These are phyloP conservation scores for Sesamia nonagrioides DNA, from an alignment of 1,140 invertebrate species.

Conservation along the genomic window DNA sequence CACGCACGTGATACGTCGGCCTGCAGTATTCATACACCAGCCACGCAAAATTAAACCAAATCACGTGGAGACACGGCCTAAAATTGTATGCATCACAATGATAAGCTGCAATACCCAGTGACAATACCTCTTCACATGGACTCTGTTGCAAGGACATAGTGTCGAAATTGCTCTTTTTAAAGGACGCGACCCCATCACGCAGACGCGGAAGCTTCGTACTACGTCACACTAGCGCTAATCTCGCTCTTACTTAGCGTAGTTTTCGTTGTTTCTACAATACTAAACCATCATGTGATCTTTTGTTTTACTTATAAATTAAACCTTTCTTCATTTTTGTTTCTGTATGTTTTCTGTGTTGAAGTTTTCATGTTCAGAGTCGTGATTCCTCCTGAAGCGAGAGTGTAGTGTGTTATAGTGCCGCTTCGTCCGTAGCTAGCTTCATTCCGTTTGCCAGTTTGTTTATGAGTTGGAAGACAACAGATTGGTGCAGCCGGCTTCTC, in stretches of 20 bases:
- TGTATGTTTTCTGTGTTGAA: slow-evolving; percentile 30
- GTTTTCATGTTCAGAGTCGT: slow-evolving; percentile 22
- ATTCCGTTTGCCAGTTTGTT: slow-evolving; percentile 80
- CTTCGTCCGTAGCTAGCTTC: slow-evolving; percentile 75
- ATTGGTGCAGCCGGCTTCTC: slow-evolving; percentile 79
- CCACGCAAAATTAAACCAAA: slow-evolving; percentile 53
- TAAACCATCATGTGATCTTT: slow-evolving; percentile 39
- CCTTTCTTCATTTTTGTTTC: slow-evolving; percentile 33
- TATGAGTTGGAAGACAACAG: slow-evolving; percentile 86
- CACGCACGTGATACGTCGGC: slow-evolving; percentile 73
- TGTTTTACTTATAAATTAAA: slow-evolving; percentile 25
- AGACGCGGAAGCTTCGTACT: slow-evolving; percentile 75
- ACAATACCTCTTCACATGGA: slow-evolving; percentile 66
- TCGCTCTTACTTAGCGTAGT: slow-evolving; percentile 64
- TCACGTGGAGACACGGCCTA: slow-evolving; percentile 31
- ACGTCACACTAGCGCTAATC: slow-evolving; percentile 80
- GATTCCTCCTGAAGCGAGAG: slow-evolving; percentile 30
- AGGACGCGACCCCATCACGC: slow-evolving; percentile 69
- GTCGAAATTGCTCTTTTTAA: slow-evolving; percentile 69
- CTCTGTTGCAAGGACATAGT: slow-evolving; percentile 71
- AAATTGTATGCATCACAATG: slow-evolving; percentile 42
- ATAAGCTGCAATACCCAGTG: slow-evolving; percentile 60
- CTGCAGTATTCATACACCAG: slow-evolving; percentile 63
- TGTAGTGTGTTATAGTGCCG: slow-evolving; percentile 51
- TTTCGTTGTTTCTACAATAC: slow-evolving; percentile 49